Base-by-base conservation (phyloP, 2,797 vertebrate genomes). In the Cyclopterus lumpus region DNA sequence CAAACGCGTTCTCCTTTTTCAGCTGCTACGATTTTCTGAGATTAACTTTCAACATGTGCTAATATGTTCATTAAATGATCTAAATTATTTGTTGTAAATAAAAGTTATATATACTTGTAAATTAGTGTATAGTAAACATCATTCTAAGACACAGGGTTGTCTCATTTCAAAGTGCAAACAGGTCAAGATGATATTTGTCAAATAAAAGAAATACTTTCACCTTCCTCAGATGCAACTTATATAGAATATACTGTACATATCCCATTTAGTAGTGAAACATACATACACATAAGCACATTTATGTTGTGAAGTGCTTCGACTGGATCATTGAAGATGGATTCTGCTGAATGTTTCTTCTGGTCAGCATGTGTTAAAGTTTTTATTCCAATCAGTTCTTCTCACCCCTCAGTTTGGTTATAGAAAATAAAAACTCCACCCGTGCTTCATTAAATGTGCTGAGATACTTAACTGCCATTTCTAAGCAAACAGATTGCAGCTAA, bases 401-500 rank as follows among this genome's bases (percentile, higher is more conserved):
- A 24, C 34, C 30, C 30, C 32, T 65, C 28, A 69, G 20, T 58
- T 6, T 57, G 15, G 42, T 59, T 68, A 61, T 71, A 54, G 51
- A 67, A 71, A 75, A 70, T 0, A 64, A 32, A 75, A 63, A 20
- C 34, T 57, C n/a, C 16, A 12, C 5, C 2, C 36, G 26, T 76
- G 54, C 62, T 60, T 53, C 24, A 51, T 40, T 34, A 61, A 76
- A 12, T 55, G 40, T 59, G 34, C 30, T 36, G 24, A 74, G 34
- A 81, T 71, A 53, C 44, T 67, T 62, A 58, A 32, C 28, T 61
- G 40, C 15, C 66, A 44, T 59, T 34, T 68, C 65, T 48, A 26
- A 63, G 55, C 44, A 82, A 73, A 76, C 62, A 74, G 68, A 78
- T 59, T 63, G 40, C 34, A 71, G 64, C 66, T 79, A 44, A 18